These are phyloP conservation scores for Malachius bipustulatus DNA, from an alignment of 2,888 invertebrate genomes.

Conservation along the genomic window DNA sequence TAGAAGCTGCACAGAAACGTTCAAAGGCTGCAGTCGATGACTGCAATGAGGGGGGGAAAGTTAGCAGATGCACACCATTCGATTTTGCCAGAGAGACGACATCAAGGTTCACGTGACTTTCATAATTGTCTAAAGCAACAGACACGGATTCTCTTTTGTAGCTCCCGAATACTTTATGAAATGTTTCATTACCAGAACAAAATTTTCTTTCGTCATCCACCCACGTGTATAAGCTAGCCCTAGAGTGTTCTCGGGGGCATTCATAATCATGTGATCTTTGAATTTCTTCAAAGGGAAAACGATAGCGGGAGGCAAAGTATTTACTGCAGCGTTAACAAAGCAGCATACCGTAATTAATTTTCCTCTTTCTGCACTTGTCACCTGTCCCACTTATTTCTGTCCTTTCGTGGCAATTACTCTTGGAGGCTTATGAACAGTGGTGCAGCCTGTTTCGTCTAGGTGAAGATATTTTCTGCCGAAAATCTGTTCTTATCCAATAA, in stretches of 20 bases:
- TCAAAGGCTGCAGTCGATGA: constrained; percentile 6
- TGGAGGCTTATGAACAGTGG: constrained; percentile 12
- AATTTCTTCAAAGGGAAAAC: constrained; percentile 11
- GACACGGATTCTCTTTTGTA: constrained; percentile 1
- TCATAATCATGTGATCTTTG: constrained; percentile 11
- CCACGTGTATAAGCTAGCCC: constrained; percentile 7
- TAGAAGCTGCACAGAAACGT: constrained; percentile 8
- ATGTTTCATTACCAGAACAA: constrained; percentile 1
- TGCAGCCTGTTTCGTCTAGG: constrained; percentile 10
- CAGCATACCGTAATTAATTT: constrained; percentile 12
- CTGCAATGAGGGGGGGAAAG: constrained; percentile 31
- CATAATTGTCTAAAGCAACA: constrained; percentile 4
- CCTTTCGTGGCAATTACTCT: constrained; percentile 10
- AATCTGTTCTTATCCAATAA: constrained; percentile 8
- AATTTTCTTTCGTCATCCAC: constrained; percentile 8
- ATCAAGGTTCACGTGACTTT: constrained; percentile 5
- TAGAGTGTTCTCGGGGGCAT: constrained; percentile 10
- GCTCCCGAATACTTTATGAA: neutral
- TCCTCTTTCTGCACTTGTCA: constrained; percentile 10
- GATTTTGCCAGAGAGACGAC: constrained; percentile 22
- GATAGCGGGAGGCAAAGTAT: constrained; percentile 6
- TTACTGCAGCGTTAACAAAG: constrained; percentile 10
- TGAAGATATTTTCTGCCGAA: constrained; percentile 6
- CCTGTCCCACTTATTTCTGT: constrained; percentile 12
- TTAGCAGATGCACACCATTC: constrained; percentile 29